phyloP scores from a whole-genome alignment of 2,113 vertebrate genomes.

The Speoplatyrhinus poulsoni region DNA sequence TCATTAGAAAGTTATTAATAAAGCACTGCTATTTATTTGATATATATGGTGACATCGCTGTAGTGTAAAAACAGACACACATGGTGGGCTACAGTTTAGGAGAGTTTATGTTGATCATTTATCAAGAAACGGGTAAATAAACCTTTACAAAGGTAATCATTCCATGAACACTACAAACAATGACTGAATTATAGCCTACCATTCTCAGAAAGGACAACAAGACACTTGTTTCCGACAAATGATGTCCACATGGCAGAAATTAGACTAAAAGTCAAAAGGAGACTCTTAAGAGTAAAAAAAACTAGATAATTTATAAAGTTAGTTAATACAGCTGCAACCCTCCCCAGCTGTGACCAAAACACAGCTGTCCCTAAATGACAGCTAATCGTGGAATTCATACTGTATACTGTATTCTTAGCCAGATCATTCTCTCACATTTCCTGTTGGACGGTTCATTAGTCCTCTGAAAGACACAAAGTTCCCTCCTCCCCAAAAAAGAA shows the following conservation, averaged over 20 bases:
- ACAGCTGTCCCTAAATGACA: slow-evolving; percentile 6
- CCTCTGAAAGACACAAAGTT: slow-evolving; percentile 25
- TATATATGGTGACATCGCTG: not conserved
- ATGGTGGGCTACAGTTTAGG: not conserved
- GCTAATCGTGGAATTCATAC: slow-evolving; percentile 28
- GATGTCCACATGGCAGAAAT: slow-evolving; percentile 16
- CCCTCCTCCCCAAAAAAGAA: slow-evolving; percentile 30
- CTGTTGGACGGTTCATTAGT: slow-evolving; percentile 52
- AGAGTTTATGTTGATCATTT: not conserved
- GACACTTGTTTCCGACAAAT: not conserved
- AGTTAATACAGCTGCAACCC: slow-evolving; percentile 44
- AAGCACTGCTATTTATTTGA: not conserved
- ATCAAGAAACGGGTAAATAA: too few relatives aligned
- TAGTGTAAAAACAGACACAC: not conserved
- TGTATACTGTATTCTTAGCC: slow-evolving; percentile 38
- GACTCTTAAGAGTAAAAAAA: not conserved
- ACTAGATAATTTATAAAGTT: slow-evolving; percentile 40
- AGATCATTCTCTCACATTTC: slow-evolving; percentile 22
- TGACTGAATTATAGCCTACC: not conserved
- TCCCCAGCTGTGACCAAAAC: slow-evolving; percentile 15
- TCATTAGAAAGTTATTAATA: not conserved
- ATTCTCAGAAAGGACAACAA: not conserved
- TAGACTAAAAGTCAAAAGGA: too few relatives aligned
- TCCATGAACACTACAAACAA: too few relatives aligned
- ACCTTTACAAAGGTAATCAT: too few relatives aligned